These are phyloP conservation scores for Thalassophryne amazonica DNA, from an alignment of 2,797 vertebrate species.

Conservation along the genomic window DNA sequence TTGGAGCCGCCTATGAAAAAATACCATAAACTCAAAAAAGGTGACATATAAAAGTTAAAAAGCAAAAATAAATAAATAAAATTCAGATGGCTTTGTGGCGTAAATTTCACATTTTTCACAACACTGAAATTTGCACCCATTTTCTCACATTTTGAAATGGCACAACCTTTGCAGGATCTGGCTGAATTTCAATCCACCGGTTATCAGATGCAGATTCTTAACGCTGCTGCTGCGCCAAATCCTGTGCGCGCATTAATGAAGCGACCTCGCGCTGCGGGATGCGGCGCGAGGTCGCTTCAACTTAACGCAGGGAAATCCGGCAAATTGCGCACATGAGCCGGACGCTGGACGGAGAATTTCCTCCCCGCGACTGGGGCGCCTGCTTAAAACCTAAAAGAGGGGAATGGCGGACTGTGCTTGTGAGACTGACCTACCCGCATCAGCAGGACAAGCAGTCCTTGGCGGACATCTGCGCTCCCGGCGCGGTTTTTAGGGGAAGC, in stretches of 20 bases:
- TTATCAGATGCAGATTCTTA: conserved; percentile 21
- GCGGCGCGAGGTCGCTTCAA: too few species aligned
- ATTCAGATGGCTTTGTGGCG: too few species aligned
- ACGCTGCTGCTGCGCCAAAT: conserved; percentile 50
- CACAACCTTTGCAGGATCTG: conserved; percentile 22
- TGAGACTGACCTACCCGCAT: conserved; percentile 73
- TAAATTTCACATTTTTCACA: too few species aligned
- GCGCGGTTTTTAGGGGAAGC: conserved; percentile 17
- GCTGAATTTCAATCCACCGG: conserved; percentile 21
- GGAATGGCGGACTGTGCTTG: conserved; percentile 76
- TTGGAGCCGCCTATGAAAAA: too few species aligned
- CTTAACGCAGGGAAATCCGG: conserved; percentile 15
- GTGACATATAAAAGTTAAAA: too few species aligned
- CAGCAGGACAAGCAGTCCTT: conserved; percentile 40
- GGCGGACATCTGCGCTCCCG: conserved; percentile 32
- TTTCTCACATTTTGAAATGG: too few species aligned
- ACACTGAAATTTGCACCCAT: too few species aligned
- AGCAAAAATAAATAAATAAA: too few species aligned
- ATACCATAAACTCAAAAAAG: too few species aligned
- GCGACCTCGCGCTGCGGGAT: too few species aligned
- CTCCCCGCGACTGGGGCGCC: conserved; percentile 22
- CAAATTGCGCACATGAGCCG: conserved; percentile 37
- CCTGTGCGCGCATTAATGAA: conserved; percentile 28
- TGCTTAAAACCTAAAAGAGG: conserved; percentile 51
- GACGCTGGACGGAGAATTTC: conserved; percentile 9